Base-by-base conservation (phyloP, 2,888 invertebrate species). In the Hirudinaria manillensis region DNA sequence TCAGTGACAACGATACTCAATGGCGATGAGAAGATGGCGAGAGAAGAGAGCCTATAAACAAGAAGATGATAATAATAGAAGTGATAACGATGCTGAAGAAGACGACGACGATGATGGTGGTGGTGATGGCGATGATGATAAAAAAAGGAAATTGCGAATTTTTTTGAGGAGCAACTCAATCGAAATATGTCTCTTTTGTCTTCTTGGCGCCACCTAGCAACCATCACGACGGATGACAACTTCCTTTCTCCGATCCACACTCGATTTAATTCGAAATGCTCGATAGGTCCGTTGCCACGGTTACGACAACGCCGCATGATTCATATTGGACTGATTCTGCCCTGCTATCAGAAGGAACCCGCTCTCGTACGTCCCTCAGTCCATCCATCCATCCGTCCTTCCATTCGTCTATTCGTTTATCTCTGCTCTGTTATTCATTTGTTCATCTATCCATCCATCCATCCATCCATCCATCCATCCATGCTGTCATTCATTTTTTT, bases 81-180 rank as follows among this genome's bases (percentile, higher is more conserved):
- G 45, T 45, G 45, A 45, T 45, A 16, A 10, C 38, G 38, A 38
- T 10, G 67, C 27, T n/a, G 68, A 68, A 13, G 68, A 68, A 16
- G 68, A 68, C 21, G 68, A 68, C 29, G 68, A 68, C 29, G 68
- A 68, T 68, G 68, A 68, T 68, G 68, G 29, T 68, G 68, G 29
- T 68, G 68, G 24, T 65, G 66, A 65, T 65, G 66, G 24, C 24
- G 66, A 65, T 65, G 66, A 16, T 65, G 66, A 65, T 65, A 24
- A 65, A 53, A 61, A 61, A 61, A 61, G 61, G 29, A 29, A 61
- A 61, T 61, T 24, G 61, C 24, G 29, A 16, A 61, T 61, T 27
- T 24, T 27, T 24, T 27, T 61, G 61, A 29, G 61, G 29, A 61
- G 29, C 24, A 61, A 61, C 61, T 61, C 61, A 61, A 61, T 61